phyloP scores from a whole-genome alignment of 1,140 invertebrate species.

The Myzus persicae region DNA sequence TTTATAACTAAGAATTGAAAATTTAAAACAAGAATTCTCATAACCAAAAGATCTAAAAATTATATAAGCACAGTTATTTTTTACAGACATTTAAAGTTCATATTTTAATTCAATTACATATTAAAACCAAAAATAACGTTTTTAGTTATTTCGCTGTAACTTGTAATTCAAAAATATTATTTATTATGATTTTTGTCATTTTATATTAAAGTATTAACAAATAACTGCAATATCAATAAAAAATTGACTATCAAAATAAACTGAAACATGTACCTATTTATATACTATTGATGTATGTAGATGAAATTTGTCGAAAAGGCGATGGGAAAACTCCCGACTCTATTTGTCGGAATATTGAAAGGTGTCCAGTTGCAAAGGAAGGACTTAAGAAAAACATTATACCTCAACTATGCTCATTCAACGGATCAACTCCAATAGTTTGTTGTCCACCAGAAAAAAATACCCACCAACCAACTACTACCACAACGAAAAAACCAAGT shows the following conservation, averaged over 20 bases:
- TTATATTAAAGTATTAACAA: neutral
- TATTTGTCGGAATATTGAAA: neutral
- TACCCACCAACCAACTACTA: neutral
- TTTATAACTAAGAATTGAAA: no score
- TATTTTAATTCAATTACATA: no score
- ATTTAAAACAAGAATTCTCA: no score
- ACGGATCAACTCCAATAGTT: neutral
- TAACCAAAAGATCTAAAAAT: no score
- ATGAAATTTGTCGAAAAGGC: conserved; percentile 1
- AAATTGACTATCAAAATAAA: neutral
- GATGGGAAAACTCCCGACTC: neutral
- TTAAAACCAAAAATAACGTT: no score
- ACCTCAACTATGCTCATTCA: conserved; percentile 26
- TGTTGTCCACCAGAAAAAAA: conserved; percentile 45
- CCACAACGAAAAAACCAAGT: neutral
- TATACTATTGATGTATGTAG: neutral
- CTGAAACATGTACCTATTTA: neutral
- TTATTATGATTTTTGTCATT: neutral
- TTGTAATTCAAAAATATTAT: no score
- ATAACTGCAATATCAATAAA: neutral
- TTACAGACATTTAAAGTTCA: no score
- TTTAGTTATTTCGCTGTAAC: no score
- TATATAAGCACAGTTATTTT: no score
- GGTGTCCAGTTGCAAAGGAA: neutral
- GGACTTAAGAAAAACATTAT: neutral